phyloP scores from a whole-genome alignment of 1,140 invertebrate species.

The Trichomalopsis sarcophagae region DNA sequence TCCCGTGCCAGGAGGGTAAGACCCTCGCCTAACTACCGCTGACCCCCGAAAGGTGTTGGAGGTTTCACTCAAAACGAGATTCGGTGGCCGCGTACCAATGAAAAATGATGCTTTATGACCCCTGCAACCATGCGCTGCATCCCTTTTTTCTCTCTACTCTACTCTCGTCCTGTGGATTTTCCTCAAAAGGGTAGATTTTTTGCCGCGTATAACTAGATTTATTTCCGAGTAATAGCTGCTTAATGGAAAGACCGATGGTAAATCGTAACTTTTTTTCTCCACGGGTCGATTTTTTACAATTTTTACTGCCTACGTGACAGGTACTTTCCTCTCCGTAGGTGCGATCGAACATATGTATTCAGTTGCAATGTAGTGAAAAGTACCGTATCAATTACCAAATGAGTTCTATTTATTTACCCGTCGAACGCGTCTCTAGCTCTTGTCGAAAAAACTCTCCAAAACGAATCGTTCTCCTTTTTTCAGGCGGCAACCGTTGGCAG shows the following conservation, averaged over 20 bases:
- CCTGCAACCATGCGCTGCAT: background rate
- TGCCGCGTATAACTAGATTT: constrained; percentile 29
- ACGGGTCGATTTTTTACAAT: background rate
- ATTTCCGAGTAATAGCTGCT: constrained; percentile 16
- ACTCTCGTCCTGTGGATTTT: background rate
- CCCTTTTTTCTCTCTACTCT: background rate
- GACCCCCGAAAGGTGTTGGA: constrained; percentile 29
- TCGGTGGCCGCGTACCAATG: background rate
- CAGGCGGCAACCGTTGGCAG: no score
- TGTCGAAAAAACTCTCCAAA: no score
- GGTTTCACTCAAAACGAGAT: constrained; percentile 32
- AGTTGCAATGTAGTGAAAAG: background rate
- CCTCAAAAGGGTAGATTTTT: constrained; percentile 12
- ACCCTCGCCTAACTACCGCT: background rate
- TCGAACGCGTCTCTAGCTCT: no score
- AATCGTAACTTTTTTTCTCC: background rate
- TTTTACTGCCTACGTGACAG: constrained; percentile 1
- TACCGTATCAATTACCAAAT: background rate
- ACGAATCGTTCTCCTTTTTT: no score
- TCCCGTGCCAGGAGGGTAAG: background rate
- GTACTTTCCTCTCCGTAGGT: background rate
- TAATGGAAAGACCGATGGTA: constrained; percentile 15
- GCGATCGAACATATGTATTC: background rate
- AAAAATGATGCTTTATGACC: constrained; percentile 22
- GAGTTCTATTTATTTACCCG: no score